Evolutionary conservation across 2,797 vertebrate genomes (phyloP).

Genomic region (Sebastes elongatus): DNA sequence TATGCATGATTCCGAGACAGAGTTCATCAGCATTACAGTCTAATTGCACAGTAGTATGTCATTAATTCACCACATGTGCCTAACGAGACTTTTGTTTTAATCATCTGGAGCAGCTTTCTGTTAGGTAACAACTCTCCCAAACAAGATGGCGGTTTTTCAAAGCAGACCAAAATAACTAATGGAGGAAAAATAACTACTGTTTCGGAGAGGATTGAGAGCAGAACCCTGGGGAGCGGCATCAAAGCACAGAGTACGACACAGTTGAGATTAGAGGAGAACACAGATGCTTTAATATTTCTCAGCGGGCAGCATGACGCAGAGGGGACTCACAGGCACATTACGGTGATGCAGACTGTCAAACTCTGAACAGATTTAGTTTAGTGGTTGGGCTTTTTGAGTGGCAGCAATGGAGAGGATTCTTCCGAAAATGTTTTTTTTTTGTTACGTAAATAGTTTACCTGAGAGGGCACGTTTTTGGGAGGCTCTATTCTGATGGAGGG

Average conservation of each 20-base stretch:
- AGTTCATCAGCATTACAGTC: not conserved
- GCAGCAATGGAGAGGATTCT: not conserved
- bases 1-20: not conserved
- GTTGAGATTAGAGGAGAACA: slow-evolving; percentile 30
- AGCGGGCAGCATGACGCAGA: not conserved
- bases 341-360: not conserved
- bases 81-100: not conserved
- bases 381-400: not conserved
- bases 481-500: slow-evolving; percentile 99
- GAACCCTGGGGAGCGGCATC: slow-evolving; percentile 52
- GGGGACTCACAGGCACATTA: not conserved
- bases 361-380: not conserved
- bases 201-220: slow-evolving; percentile 61
- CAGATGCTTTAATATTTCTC: slow-evolving; percentile 47
- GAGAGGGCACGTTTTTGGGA: slow-evolving; percentile 98
- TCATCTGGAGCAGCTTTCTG: not conserved
- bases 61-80: slow-evolving; percentile 23
- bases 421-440: not conserved
- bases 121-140: not conserved
- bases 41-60: not conserved
- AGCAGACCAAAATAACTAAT: slow-evolving; percentile 44
- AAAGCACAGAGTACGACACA: slow-evolving; percentile 25
- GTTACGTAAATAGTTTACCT: slow-evolving; percentile 77
- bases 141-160: slow-evolving; percentile 35
- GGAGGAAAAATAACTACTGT: slow-evolving; percentile 29